A percentile compares a stretch with the other conserved stretches of the same genome.
These are phyloP conservation scores for Thermophis baileyi DNA, from an alignment of 2,113 vertebrate genomes.

Conservation along the genomic window DNA sequence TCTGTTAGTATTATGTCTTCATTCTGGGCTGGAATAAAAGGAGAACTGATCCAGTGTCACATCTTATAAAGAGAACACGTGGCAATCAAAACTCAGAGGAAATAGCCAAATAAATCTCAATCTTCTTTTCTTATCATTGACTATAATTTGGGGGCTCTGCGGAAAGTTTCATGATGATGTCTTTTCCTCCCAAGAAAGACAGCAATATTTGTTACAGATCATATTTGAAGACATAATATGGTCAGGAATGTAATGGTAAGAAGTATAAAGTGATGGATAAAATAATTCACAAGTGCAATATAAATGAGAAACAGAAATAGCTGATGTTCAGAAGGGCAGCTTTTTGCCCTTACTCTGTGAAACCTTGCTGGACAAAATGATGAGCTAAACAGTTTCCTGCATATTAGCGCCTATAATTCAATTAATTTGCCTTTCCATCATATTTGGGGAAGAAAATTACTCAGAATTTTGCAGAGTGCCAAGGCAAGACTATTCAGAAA, in stretches of 20 bases:
- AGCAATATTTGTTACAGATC: not conserved
- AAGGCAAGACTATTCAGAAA: not conserved
- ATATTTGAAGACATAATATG: not conserved
- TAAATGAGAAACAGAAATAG: not conserved
- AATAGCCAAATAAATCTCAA: not conserved
- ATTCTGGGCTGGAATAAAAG: not conserved
- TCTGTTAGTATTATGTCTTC: not conserved
- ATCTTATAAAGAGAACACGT: not conserved
- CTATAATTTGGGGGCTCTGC: not conserved
- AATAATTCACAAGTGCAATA: not conserved
- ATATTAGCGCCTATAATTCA: conserved; percentile 6
- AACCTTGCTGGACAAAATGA: not conserved
- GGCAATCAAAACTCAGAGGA: not conserved
- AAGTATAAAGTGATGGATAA: not conserved
- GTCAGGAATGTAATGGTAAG: not conserved
- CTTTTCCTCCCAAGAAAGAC: not conserved
- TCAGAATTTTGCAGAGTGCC: not conserved
- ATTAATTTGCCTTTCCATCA: conserved; percentile 1
- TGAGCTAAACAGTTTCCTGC: not conserved
- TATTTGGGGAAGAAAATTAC: not conserved
- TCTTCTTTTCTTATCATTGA: not conserved
- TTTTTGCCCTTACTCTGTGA: conserved; percentile 9
- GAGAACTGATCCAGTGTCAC: not conserved
- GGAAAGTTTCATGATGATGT: not conserved
- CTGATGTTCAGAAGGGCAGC: not conserved